Conservation (phyloP, 2,888 invertebrate genomes). For the Pristionchus mayeri region DNA sequence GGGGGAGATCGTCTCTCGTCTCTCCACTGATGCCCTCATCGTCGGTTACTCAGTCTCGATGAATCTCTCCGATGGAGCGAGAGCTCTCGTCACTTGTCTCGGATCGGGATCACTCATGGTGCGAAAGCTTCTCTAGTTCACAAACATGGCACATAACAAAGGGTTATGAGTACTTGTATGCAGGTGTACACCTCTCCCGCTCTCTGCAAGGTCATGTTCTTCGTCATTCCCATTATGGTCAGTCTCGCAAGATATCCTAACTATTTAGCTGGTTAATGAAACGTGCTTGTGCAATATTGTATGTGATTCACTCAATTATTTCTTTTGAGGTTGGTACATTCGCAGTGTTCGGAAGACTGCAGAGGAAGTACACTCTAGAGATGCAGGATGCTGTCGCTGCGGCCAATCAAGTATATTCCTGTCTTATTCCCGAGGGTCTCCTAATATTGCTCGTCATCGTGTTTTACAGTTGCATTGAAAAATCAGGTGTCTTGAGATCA, state of each 20-base stretch:
- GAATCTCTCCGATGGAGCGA: slow-evolving; percentile 93
- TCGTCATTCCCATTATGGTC: slow-evolving; percentile 90
- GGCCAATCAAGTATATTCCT: slow-evolving; percentile 83
- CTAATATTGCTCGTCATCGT: no score
- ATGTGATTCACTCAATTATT: background rate
- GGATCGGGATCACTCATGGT: slow-evolving; percentile 96
- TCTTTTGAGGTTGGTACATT: slow-evolving; percentile 82
- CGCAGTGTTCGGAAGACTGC: slow-evolving; percentile 83
- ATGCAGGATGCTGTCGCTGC: slow-evolving; percentile 82
- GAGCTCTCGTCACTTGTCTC: slow-evolving; percentile 88
- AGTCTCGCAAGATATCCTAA: no score
- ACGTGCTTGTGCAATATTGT: background rate
- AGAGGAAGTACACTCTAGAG: slow-evolving; percentile 87
- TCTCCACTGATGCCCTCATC: slow-evolving; percentile 90
- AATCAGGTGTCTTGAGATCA: no score
- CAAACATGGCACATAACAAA: no score
- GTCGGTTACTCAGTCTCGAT: slow-evolving; percentile 92
- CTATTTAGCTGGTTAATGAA: background rate
- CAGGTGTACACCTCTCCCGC: slow-evolving; percentile 93
- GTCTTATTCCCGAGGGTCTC: no score
- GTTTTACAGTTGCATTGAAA: no score
- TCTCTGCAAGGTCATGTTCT: slow-evolving; percentile 88
- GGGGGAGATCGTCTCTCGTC: slow-evolving; percentile 89
- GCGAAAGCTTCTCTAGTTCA: no score
- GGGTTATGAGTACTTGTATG: background rate